Evolutionary conservation across 1,140 invertebrate genomes (phyloP).

Genomic region (Mizuhopecten yessoensis): DNA sequence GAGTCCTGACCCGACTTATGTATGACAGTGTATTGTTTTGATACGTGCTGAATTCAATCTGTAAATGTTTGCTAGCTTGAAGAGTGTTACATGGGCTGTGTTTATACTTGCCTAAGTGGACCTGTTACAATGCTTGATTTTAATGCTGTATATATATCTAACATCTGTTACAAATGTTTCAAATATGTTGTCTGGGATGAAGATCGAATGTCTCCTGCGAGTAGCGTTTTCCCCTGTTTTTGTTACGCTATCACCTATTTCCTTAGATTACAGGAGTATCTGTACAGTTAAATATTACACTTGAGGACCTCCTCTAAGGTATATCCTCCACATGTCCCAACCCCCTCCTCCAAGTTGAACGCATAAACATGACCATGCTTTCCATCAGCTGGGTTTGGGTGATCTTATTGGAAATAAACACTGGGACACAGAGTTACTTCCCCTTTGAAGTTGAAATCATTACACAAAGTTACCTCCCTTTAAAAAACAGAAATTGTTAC

Average conservation of each 20-base stretch:
- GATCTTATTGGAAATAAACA: too few relatives aligned
- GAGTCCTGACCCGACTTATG: not conserved
- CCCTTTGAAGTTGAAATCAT: too few relatives aligned
- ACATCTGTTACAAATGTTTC: slow-evolving; percentile 17
- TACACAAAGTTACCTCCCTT: too few relatives aligned
- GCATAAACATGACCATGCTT: too few relatives aligned
- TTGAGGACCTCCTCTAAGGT: not conserved
- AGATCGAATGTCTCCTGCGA: not conserved
- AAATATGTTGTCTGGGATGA: not conserved
- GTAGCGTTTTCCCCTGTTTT: not conserved
- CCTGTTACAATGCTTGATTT: not conserved
- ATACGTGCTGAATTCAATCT: not conserved
- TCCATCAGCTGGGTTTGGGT: too few relatives aligned
- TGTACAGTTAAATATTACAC: slow-evolving; percentile 6
- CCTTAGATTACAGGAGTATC: not conserved
- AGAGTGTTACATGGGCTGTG: not conserved
- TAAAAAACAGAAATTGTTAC: too few relatives aligned
- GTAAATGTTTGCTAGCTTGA: not conserved
- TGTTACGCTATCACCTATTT: not conserved
- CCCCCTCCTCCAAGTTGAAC: too few relatives aligned
- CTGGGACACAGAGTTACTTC: too few relatives aligned
- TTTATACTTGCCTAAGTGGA: slow-evolving; percentile 21
- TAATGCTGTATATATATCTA: not conserved
- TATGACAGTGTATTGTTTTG: not conserved
- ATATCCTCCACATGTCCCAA: too few relatives aligned